Percentiles rank a stretch among this genome's conserved stretches.
Conservation (phyloP, 1,140 invertebrate species). For the Linepithema humile region DNA sequence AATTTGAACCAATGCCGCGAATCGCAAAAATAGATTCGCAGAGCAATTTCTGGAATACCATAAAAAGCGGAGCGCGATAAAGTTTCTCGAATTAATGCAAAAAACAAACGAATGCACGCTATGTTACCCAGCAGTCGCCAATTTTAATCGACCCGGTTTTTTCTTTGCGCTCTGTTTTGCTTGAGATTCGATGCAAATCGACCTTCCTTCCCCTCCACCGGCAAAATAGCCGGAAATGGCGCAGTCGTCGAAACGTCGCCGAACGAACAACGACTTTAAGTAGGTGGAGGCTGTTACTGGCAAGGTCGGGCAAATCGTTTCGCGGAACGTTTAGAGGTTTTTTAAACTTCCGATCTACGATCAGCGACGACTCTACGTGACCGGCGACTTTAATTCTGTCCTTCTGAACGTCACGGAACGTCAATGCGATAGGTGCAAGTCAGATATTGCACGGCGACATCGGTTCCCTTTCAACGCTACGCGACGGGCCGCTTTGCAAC, state of each 20-base stretch:
- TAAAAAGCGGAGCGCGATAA: background rate
- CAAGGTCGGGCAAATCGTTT: constrained; percentile 49
- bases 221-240: background rate
- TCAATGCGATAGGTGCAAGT: background rate
- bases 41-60: background rate
- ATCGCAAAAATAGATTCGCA: background rate
- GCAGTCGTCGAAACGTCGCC: constrained; percentile 2
- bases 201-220: background rate
- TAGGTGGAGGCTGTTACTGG: constrained; percentile 39
- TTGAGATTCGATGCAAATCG: constrained; percentile 1
- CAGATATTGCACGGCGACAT: constrained; percentile 16
- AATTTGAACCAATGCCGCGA: background rate
- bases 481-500: background rate
- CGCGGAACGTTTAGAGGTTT: constrained; percentile 43
- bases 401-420: background rate
- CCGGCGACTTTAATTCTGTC: constrained; percentile 21
- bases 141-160: background rate
- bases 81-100: background rate
- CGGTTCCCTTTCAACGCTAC: constrained; percentile 32
- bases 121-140: background rate
- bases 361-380: constrained; percentile 39
- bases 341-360: constrained; percentile 41
- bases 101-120: background rate
- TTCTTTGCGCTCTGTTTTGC: background rate
- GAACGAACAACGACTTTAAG: constrained; percentile 31